Evolutionary conservation across 1,140 invertebrate species (phyloP).

Genomic region (Hylyphantes graminicola): DNA sequence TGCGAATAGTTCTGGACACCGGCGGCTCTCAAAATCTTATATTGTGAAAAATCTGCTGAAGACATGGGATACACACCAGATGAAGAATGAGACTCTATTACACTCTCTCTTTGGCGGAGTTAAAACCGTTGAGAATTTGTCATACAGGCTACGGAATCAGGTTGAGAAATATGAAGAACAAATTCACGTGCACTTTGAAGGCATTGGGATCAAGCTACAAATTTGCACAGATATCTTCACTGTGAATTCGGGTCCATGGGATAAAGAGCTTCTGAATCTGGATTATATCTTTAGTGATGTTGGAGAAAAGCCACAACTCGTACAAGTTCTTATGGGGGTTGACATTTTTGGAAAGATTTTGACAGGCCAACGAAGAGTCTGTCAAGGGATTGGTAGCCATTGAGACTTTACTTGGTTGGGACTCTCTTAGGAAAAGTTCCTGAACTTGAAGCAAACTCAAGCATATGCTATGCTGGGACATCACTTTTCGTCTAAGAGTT

Average conservation of each 20-base stretch:
- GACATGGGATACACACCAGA: background rate
- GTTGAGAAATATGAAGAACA: slow-evolving; percentile 26
- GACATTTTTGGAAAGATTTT: slow-evolving; percentile 60
- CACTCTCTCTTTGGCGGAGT: background rate
- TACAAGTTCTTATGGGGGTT: background rate
- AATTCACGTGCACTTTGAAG: slow-evolving; percentile 5
- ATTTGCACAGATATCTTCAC: slow-evolving; percentile 6
- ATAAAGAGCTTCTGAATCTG: slow-evolving; percentile 20
- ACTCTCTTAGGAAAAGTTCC: slow-evolving; percentile 64
- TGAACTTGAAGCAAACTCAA: background rate
- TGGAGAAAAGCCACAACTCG: background rate
- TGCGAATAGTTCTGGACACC: too few species aligned
- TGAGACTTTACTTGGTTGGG: slow-evolving; percentile 65
- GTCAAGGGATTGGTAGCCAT: slow-evolving; percentile 63
- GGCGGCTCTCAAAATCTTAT: too few species aligned
- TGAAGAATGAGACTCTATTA: slow-evolving; percentile 25
- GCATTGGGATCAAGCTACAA: background rate
- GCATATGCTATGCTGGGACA: background rate
- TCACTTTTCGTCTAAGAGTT: slow-evolving; percentile 1
- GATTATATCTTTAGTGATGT: background rate
- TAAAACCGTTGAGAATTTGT: slow-evolving; percentile 9
- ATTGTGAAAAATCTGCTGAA: background rate
- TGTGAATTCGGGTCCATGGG: slow-evolving; percentile 5
- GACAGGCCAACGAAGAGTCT: slow-evolving; percentile 64
- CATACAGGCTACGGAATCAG: slow-evolving; percentile 25